Evolutionary conservation across 2,888 invertebrate genomes (phyloP), one percentile per base, ranked within the genome.

Genomic region (Neelides folsomi): DNA sequence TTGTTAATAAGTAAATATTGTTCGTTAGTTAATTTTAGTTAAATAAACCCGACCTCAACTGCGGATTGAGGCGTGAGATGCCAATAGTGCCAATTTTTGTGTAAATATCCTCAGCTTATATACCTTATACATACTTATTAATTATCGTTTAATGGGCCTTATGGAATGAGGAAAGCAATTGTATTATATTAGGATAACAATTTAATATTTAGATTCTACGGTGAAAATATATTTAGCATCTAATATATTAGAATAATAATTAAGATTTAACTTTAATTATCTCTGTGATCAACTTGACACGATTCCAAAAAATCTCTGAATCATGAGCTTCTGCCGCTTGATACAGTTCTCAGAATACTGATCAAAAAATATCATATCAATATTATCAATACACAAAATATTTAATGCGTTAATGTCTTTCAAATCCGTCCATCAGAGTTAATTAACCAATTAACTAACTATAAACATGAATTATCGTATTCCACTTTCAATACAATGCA

Each of bases 291-390:
- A 27, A 27, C 27, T 47, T 34, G 52, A 36, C 47, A 52, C 47
- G 41, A 47, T 47, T 52, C 47, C 52, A 47, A 52, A 52, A 53
- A 51, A 56, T 53, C 51, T 53, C 53, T 53, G 47, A 53, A 53
- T 53, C 43, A 56, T 53, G 56, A 56, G 56, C 56, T 56, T 56
- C 51, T 53, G 52, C 49, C 49, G 49, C 51, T 45, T 44, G 37
- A 43, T 40, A n/a, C n/a, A 44, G 34, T 41, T 46, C 19, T 39
- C 15, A 47, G 41, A 34, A n/a, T 35, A 40, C 38, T 42, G 36
- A 40, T 42, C 12, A 16, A 43, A 15, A 47, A 39, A 39, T 40
- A 44, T 35, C 27, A 27, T 44, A 15, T 42, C 27, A 44, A 18
- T 13, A 41, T 10, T 41, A 41, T 41, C 27, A 44, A 43, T 2